Evolutionary conservation across 2,888 invertebrate genomes (phyloP), one percentile per base, ranked within the genome.

Genomic region (Sesia bembeciformis): DNA sequence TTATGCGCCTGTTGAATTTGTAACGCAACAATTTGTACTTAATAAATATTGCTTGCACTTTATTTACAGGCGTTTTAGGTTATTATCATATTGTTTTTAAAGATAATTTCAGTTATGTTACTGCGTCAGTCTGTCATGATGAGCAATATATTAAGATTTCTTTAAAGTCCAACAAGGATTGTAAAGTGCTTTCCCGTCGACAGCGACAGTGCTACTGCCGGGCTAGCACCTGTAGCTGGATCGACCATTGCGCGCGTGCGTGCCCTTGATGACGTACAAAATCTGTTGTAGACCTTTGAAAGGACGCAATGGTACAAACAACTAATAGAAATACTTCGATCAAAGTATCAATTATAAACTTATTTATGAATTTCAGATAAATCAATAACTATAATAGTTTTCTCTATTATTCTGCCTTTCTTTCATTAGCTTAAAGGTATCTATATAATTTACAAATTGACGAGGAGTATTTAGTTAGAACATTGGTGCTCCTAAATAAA

Each of bases 221-320:
- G 81, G 82, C 89, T 89, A 89, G 90, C 76, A 84, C 83, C 70
- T 68, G 74, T 52, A 40, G 52, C 75, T 89, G 81, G 62, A 88
- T 88, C 89, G 89, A 89, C 87, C 85, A 74, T 71, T 54, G 71
- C 81, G 88, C 89, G 89, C 90, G 66, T 85, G 87, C 88, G 86
- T 85, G 84, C 71, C 78, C 75, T 81, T 84, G 77, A 74, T 87
- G 88, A 89, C 87, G 88, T 88, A 80, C 74, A 66, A 73, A 74
- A n/a, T 4, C 39, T 3, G 40, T 49, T 49, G 52, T 41, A 55
- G 52, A 55, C 38, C 38, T 40, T 46, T 7, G 46, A 3, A 23
- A 46, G 23, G 46, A 23, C 46, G 7, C 46, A 46, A 46, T 43
- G 8, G 8, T 5, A 8, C 43, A 43, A 7, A 42, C 42, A 42